Base-by-base conservation (phyloP, 2,888 invertebrate genomes). In the Diplolepis rosae region DNA sequence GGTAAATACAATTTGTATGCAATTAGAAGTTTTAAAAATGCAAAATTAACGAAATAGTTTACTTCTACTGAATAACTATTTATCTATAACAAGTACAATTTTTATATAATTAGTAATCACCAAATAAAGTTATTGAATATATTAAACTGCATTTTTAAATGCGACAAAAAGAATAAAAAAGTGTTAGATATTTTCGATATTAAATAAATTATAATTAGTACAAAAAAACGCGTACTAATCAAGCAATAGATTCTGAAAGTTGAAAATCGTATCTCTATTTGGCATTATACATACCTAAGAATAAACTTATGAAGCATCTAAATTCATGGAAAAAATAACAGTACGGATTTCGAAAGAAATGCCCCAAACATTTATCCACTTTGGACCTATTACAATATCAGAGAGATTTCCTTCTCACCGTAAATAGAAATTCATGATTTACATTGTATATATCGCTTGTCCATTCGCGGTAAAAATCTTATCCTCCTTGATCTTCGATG, bases 381-480 rank as follows among this genome's bases (percentile, higher is more conserved):
- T 4, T 48, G 22, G 22, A 48, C 4, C 6, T 9, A 48, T 11
- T 48, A 22, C 48, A 48, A 22, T 48, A 48, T 18, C 15, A 22
- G 11, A 11, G 22, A 22, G n/a, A n/a, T n/a, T n/a, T n/a, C 22
- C 9, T 7, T 9, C 9, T 48, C 18, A 48, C 48, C 18, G 22
- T 48, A 48, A 22, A 48, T 9, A 22, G 11, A 50, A 50, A 50
- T 24, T 15, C 15, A 42, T 15, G 15, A 15, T 22, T 48, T 3
- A 39, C 4, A 39, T 54, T 32, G 9, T 0, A 2, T 39, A n/a
- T 54, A 39, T 27, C 5, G 24, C 22, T 61, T 61, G 39, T 61
- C 39, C 61, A 39, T 61, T 61, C 24, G 39, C 24, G 39, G 39
- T 54, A n/a, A 54, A 11, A 24, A 48, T 18, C 65, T 48, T 6